Conservation (phyloP, 2,888 invertebrate species). For the Schizotus pectinicornis region DNA sequence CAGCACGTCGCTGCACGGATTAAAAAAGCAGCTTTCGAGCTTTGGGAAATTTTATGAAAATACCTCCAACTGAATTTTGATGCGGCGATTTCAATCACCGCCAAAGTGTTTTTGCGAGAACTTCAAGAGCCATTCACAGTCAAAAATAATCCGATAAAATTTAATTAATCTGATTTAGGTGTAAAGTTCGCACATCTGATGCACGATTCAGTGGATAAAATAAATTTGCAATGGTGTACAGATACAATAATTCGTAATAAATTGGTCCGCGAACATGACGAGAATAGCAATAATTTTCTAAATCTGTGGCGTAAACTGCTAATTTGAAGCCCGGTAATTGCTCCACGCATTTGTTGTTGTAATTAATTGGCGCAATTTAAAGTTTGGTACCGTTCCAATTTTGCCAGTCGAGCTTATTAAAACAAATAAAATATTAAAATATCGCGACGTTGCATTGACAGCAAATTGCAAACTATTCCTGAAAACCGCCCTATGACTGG, state of each 20-base stretch:
- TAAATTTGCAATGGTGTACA: constrained; percentile 19
- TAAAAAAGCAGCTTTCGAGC: no score
- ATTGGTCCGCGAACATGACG: constrained; percentile 25
- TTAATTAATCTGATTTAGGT: constrained; percentile 26
- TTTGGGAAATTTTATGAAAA: no score
- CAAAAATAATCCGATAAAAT: constrained; percentile 1
- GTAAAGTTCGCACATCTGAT: constrained; percentile 22
- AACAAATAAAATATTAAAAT: no score
- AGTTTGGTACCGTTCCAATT: constrained; percentile 3
- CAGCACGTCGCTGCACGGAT: no score
- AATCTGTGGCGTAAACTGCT: constrained; percentile 26
- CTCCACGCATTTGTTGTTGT: constrained; percentile 15
- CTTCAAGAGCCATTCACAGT: background rate
- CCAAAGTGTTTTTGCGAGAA: constrained; percentile 19
- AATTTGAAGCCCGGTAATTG: constrained; percentile 24
- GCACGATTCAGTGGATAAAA: constrained; percentile 25
- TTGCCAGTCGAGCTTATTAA: no score
- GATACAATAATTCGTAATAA: constrained; percentile 29
- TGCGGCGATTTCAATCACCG: no score
- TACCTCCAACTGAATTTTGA: no score
- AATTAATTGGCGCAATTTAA: constrained; percentile 22
- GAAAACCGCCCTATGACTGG: no score
- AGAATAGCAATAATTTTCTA: constrained; percentile 29
- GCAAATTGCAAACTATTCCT: no score
- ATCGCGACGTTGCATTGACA: no score